Percentiles rank a stretch among this genome's conserved stretches.
phyloP scores from a whole-genome alignment of 30 jellyfish, hydroid and myxozoan genomes.

The Cassiopea xamachana region DNA sequence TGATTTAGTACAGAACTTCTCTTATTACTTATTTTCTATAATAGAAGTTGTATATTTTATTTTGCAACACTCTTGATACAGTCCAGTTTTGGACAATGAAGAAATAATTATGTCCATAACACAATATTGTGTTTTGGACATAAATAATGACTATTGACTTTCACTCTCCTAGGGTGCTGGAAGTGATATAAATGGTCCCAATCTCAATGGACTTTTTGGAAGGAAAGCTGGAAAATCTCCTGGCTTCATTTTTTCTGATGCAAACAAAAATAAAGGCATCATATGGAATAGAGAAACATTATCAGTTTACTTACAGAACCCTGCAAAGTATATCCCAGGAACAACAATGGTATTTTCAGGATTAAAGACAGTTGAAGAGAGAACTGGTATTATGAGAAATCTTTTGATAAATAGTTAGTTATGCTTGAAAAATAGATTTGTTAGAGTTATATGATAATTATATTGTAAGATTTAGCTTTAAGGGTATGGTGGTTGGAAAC shows the following conservation, averaged over 20 bases:
- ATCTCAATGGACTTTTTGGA: constrained; percentile 84
- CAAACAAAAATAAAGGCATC: constrained; percentile 87
- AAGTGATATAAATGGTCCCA: constrained; percentile 96
- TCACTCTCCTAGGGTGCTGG: constrained; percentile 60
- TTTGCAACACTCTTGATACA: too few relatives aligned
- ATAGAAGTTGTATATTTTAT: too few relatives aligned
- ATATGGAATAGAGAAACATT: constrained; percentile 90
- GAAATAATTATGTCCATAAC: too few relatives aligned
- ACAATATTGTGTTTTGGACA: too few relatives aligned
- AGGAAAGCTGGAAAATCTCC: constrained; percentile 92
- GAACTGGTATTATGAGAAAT: constrained; percentile 77
- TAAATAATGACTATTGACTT: not conserved
- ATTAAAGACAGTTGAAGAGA: constrained; percentile 83
- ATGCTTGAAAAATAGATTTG: not conserved
- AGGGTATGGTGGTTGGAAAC: too few relatives aligned
- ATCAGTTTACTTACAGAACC: constrained; percentile 93
- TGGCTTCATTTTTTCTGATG: constrained; percentile 89
- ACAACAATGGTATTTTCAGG: constrained; percentile 99
- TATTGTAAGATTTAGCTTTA: too few relatives aligned
- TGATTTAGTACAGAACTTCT: too few relatives aligned
- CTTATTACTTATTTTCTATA: too few relatives aligned
- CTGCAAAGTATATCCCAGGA: constrained; percentile 97
- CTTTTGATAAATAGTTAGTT: not conserved
- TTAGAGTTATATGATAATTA: too few relatives aligned
- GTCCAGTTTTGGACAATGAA: too few relatives aligned